A percentile compares a stretch with the other conserved stretches of the same genome.
Evolutionary conservation across 2,113 vertebrate genomes (phyloP).

Genomic region (Halcyon malimbica): DNA sequence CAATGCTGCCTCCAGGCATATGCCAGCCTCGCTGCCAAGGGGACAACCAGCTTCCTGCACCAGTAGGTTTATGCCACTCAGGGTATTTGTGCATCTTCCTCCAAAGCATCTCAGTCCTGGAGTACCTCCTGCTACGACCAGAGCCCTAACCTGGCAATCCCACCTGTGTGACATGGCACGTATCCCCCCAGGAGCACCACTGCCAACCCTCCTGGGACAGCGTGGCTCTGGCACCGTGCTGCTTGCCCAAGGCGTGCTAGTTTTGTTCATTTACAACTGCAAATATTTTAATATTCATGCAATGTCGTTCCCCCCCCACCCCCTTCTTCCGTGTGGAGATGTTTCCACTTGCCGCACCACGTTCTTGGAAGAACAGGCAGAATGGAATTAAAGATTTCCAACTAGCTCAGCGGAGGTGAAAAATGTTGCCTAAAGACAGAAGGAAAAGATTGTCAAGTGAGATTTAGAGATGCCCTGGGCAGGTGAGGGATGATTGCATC

Average conservation of each 20-base stretch:
- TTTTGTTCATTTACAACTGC: background rate
- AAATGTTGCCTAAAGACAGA: slow-evolving; percentile 64
- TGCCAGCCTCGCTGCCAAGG: background rate
- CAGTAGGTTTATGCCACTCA: background rate
- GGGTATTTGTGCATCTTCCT: background rate
- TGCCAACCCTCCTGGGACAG: background rate
- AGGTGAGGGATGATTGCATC: slow-evolving; percentile 10
- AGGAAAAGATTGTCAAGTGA: slow-evolving; percentile 53
- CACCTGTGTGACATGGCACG: fast-evolving
- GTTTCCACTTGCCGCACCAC: slow-evolving; percentile 14
- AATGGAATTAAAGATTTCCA: slow-evolving; percentile 49
- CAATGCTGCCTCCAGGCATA: background rate
- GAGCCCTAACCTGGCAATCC: background rate
- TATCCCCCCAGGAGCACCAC: background rate
- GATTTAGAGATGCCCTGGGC: slow-evolving; percentile 53
- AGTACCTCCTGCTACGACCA: background rate
- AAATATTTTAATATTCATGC: background rate
- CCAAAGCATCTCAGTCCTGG: background rate
- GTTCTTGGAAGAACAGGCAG: slow-evolving; percentile 33
- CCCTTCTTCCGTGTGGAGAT: background rate
- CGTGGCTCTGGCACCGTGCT: fast-evolving
- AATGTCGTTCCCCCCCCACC: background rate
- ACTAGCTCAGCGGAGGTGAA: slow-evolving; percentile 47
- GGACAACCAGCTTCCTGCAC: background rate
- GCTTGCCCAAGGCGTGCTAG: background rate